Conservation (phyloP, 1,140 invertebrate species). For the Leucophenga varia region DNA sequence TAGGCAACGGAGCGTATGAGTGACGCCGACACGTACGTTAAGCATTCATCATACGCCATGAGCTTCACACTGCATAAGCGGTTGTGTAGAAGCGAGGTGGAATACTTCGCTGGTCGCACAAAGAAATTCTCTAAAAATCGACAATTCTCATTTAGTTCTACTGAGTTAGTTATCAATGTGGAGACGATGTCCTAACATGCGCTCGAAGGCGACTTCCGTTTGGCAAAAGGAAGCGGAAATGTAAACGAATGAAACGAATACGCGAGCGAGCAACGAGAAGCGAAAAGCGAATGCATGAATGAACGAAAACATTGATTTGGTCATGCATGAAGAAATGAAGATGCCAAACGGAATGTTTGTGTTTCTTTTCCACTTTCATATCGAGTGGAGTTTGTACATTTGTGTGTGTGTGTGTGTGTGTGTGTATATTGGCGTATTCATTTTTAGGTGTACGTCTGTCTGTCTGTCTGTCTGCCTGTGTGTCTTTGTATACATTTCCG, state of each 20-base stretch:
- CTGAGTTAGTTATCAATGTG: too few species aligned
- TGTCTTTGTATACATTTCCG: slow-evolving; percentile 22
- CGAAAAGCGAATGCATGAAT: too few species aligned
- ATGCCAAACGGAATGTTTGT: neutral
- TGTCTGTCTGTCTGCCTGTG: slow-evolving; percentile 5
- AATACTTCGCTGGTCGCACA: too few species aligned
- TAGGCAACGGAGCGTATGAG: slow-evolving; percentile 33
- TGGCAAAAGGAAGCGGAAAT: slow-evolving; percentile 35
- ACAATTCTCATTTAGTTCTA: too few species aligned
- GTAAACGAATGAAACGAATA: slow-evolving; percentile 22
- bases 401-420: neutral
- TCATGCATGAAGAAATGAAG: slow-evolving; percentile 45
- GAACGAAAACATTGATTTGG: slow-evolving; percentile 30
- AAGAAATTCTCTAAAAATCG: too few species aligned
- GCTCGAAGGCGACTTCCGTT: slow-evolving; percentile 16
- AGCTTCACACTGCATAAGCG: too few species aligned
- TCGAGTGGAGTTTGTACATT: too few species aligned
- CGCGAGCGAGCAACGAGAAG: too few species aligned
- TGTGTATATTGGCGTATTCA: too few species aligned
- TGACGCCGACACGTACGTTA: slow-evolving; percentile 32
- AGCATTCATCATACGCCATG: slow-evolving; percentile 35
- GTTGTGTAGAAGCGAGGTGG: too few species aligned
- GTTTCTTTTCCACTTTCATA: too few species aligned
- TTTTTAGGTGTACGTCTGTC: neutral
- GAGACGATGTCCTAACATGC: neutral